phyloP scores from a whole-genome alignment of 2,888 invertebrate species.

The Aproaerema taeniolella region DNA sequence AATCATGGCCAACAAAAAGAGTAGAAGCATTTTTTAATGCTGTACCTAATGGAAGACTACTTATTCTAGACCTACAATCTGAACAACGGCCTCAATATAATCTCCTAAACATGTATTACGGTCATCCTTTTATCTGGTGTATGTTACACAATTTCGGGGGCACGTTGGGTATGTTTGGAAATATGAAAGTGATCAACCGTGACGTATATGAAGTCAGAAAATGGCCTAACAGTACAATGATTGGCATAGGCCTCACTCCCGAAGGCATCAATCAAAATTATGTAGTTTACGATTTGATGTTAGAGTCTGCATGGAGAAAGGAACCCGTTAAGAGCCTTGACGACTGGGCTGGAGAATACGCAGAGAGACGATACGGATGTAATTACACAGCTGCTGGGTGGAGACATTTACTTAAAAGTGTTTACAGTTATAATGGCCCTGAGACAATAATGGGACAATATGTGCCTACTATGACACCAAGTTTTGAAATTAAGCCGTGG shows the following conservation, averaged over 20 bases:
- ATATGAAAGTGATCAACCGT: constrained; percentile 83
- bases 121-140: constrained; percentile 97
- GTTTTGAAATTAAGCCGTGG: constrained; percentile 80
- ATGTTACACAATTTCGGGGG: constrained; percentile 98
- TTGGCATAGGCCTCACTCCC: constrained; percentile 93
- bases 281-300: constrained; percentile 93
- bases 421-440: constrained; percentile 83
- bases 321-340: constrained; percentile 77
- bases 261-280: constrained; percentile 98
- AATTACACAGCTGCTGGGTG: constrained; percentile 78
- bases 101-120: constrained; percentile 88
- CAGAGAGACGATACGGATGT: constrained; percentile 85
- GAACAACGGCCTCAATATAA: constrained; percentile 90
- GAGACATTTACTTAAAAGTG: constrained; percentile 80
- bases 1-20: constrained; percentile 82
- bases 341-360: constrained; percentile 81
- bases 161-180: constrained; percentile 94
- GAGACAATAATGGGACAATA: constrained; percentile 85
- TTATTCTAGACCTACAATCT: constrained; percentile 92
- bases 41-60: constrained; percentile 86
- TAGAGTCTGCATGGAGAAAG: constrained; percentile 87
- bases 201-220: constrained; percentile 79
- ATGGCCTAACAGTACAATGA: constrained; percentile 84
- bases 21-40: constrained; percentile 86
- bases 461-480: constrained; percentile 83